Percentiles rank a stretch among this genome's conserved stretches.
Evolutionary conservation across 2,888 invertebrate genomes (phyloP).

Genomic region (Agelastica alni): DNA sequence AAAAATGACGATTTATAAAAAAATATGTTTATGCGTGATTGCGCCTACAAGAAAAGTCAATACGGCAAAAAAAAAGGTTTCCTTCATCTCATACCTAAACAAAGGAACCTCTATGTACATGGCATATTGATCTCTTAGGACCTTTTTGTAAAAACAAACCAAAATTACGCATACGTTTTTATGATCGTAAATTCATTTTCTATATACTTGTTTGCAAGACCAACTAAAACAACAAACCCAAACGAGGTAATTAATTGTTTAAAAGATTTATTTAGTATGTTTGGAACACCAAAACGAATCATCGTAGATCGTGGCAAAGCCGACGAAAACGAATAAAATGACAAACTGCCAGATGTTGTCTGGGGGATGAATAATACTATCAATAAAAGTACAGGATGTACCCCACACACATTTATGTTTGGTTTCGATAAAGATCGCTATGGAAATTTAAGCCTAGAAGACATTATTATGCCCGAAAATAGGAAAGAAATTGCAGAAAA

Average conservation of each 20-base stretch:
- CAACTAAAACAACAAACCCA: not conserved
- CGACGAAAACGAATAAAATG: no score
- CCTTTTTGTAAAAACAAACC: conserved; percentile 5
- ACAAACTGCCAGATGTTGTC: no score
- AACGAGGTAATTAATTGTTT: not conserved
- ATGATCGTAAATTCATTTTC: conserved; percentile 29
- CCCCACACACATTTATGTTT: no score
- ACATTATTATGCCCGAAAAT: no score
- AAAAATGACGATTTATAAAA: conserved; percentile 23
- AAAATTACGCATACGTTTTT: no score
- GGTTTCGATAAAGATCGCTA: no score
- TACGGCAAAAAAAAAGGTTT: not conserved
- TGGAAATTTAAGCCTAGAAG: no score
- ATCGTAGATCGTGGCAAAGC: conserved; percentile 8
- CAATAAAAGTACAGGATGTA: no score
- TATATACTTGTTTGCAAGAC: conserved; percentile 8
- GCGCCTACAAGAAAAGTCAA: not conserved
- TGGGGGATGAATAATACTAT: no score
- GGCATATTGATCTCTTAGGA: conserved; percentile 19
- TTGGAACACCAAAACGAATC: conserved; percentile 19
- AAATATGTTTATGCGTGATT: conserved; percentile 28
- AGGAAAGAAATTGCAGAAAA: no score
- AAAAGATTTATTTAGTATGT: conserved; percentile 5
- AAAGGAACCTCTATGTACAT: not conserved
- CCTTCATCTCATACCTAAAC: not conserved